Evolutionary conservation across 2,113 vertebrate species (phyloP).

Genomic region (Limnothrissa miodon): DNA sequence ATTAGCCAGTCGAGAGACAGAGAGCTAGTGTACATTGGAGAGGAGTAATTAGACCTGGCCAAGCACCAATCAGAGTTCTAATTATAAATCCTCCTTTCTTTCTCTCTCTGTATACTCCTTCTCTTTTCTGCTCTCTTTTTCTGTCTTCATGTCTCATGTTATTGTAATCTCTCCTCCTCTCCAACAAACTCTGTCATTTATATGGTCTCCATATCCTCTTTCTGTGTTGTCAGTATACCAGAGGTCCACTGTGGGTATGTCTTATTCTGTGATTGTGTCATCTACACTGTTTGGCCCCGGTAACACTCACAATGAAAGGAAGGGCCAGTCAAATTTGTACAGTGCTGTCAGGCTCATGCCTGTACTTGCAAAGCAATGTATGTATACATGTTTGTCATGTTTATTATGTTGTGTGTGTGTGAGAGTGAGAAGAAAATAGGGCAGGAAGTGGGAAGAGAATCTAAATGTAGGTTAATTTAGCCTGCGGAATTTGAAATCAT

Average conservation of each 20-base stretch:
- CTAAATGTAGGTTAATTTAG: background rate
- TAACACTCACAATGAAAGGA: background rate
- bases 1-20: background rate
- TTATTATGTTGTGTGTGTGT: background rate
- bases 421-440: background rate
- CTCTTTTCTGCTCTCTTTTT: background rate
- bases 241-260: slow-evolving; percentile 16
- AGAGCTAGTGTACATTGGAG: background rate
- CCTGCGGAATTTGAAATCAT: background rate
- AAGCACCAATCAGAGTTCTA: background rate
- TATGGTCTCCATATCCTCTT: background rate
- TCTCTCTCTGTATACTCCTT: background rate
- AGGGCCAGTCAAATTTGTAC: background rate
- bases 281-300: too few relatives aligned
- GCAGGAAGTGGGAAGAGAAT: background rate
- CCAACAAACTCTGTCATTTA: background rate
- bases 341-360: background rate
- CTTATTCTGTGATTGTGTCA: background rate
- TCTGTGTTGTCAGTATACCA: slow-evolving; percentile 23
- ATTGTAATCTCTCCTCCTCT: slow-evolving; percentile 2
- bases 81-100: slow-evolving; percentile 14
- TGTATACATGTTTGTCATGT: background rate
- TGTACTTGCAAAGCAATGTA: background rate
- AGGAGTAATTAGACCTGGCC: background rate
- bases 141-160: slow-evolving; percentile 10